phyloP scores from a whole-genome alignment of 2,888 invertebrate species.

The Acronicta psi region DNA sequence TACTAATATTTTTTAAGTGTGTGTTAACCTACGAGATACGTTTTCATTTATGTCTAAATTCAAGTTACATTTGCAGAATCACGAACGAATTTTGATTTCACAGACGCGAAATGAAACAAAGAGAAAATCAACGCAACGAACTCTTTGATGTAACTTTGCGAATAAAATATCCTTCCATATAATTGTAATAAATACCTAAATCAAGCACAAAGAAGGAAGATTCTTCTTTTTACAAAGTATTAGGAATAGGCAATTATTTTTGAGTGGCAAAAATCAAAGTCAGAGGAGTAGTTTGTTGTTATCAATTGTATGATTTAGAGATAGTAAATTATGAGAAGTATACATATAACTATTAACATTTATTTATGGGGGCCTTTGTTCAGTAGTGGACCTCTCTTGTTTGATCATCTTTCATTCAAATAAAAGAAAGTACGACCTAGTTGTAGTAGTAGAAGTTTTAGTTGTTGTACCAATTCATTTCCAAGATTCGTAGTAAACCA shows the following conservation, averaged over 20 bases:
- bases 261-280: conserved; percentile 5
- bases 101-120: conserved; percentile 41
- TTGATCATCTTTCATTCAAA: no score
- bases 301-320: no score
- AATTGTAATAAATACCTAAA: conserved; percentile 36
- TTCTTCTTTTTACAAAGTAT: conserved; percentile 24
- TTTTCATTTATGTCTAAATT: not conserved
- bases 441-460: no score
- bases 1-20: no score
- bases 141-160: conserved; percentile 50
- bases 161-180: conserved; percentile 36
- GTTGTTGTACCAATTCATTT: no score
- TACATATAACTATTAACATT: no score
- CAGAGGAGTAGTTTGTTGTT: not conserved
- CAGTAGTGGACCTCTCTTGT: no score
- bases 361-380: no score
- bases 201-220: conserved; percentile 5
- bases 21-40: not conserved
- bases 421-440: no score
- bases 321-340: no score
- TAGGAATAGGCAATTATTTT: conserved; percentile 23
- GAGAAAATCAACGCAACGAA: conserved; percentile 45
- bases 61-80: conserved; percentile 32
- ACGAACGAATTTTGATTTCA: conserved; percentile 30
- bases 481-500: no score